Evolutionary conservation across 2,113 vertebrate genomes (phyloP).

Genomic region (Cyprinus carpio): DNA sequence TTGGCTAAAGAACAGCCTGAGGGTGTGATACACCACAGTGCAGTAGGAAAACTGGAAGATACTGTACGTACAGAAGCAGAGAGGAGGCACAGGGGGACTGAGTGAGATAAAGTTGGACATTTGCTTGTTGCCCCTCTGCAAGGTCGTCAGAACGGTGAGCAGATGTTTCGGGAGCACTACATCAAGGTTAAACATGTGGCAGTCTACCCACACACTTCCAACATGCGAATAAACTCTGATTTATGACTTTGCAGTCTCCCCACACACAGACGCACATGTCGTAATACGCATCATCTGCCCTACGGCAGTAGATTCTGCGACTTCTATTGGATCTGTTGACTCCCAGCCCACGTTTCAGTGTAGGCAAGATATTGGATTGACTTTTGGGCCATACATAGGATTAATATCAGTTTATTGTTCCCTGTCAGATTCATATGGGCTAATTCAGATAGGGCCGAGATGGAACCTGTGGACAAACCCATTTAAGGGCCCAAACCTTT

Average conservation of each 20-base stretch:
- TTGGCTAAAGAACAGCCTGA: constrained; percentile 61
- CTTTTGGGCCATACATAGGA: not conserved
- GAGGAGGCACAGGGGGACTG: not conserved
- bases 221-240: constrained; percentile 58
- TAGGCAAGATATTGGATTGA: not conserved
- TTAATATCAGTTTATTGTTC: not conserved
- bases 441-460: not conserved
- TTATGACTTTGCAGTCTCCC: constrained; percentile 60
- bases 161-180: not conserved
- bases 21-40: constrained; percentile 54
- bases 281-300: not conserved
- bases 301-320: not conserved
- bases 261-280: constrained; percentile 14
- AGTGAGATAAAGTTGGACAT: not conserved
- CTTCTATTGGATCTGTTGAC: not conserved
- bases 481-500: not conserved
- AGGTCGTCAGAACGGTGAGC: constrained; percentile 10
- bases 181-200: constrained; percentile 32
- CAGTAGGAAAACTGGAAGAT: constrained; percentile 14
- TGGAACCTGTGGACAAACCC: not conserved
- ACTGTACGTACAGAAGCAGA: not conserved
- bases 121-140: not conserved
- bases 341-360: not conserved
- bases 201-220: constrained; percentile 52
- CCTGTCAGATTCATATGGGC: not conserved